phyloP scores from a whole-genome alignment of 2,113 vertebrate genomes.

The Phoenicopterus ruber region DNA sequence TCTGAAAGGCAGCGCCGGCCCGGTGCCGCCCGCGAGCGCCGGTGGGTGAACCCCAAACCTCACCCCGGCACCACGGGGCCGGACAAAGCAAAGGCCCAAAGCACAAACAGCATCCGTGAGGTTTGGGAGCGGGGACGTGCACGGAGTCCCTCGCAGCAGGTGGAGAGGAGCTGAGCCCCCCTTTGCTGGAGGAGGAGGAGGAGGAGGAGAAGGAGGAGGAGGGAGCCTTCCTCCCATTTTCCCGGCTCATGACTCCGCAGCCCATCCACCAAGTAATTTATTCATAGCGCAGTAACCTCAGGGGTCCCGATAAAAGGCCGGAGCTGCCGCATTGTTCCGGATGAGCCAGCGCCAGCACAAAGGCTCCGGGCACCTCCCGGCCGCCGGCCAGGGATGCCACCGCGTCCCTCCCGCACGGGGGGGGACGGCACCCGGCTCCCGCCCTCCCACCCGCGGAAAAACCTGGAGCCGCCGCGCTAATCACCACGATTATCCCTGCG shows the following conservation, averaged over 20 bases:
- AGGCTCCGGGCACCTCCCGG: neutral
- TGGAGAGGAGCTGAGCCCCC: neutral
- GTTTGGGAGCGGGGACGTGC: neutral
- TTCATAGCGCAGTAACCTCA: neutral
- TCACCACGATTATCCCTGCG: neutral
- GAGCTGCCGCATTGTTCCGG: neutral
- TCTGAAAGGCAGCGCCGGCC: neutral
- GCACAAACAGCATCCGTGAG: neutral
- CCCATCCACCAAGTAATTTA: neutral
- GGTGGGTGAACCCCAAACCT: neutral
- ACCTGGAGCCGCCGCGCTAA: neutral
- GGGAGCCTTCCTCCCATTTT: neutral
- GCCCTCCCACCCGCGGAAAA: neutral
- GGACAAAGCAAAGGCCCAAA: neutral
- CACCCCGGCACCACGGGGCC: fast-evolving
- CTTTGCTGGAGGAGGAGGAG: neutral
- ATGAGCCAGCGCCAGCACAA: neutral
- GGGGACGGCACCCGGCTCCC: fast-evolving
- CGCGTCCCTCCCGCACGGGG: fast-evolving
- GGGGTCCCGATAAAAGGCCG: neutral
- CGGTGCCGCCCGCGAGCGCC: neutral
- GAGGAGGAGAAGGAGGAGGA: neutral
- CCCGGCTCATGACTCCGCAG: neutral
- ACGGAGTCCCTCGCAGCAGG: fast-evolving
- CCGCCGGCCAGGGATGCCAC: neutral